A percentile compares a stretch with the other conserved stretches of the same genome.
phyloP scores from a whole-genome alignment of 2,797 vertebrate species.

The Agapornis canus region DNA sequence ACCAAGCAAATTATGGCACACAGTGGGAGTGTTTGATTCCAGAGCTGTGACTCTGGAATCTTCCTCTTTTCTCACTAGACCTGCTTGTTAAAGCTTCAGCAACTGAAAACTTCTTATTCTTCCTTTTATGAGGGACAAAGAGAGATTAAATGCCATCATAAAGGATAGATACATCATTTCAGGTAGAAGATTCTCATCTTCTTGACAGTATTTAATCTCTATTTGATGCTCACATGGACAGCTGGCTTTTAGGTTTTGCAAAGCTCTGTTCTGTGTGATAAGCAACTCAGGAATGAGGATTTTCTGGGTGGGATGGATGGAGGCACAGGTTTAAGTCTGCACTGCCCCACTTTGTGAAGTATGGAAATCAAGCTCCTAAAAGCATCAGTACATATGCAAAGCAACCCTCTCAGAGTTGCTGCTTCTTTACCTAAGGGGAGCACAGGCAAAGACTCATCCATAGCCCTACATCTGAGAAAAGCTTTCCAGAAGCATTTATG shows the following conservation, averaged over 20 bases:
- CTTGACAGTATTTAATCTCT: background rate
- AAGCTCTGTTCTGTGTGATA: background rate
- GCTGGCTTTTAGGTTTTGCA: background rate
- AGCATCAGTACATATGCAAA: background rate
- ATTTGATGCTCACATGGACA: background rate
- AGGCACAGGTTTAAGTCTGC: background rate
- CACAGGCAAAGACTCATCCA: background rate
- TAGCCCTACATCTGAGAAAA: background rate
- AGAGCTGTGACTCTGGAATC: background rate
- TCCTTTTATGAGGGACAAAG: background rate
- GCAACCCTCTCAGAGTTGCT: background rate
- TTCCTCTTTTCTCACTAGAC: background rate
- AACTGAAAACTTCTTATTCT: background rate
- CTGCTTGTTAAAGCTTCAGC: background rate
- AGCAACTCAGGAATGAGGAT: background rate
- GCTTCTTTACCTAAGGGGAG: background rate
- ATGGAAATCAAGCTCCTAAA: accelerated
- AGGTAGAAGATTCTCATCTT: background rate
- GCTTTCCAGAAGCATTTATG: background rate
- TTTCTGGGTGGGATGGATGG: background rate
- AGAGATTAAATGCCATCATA: background rate
- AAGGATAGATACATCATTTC: background rate
- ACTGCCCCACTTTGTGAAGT: background rate
- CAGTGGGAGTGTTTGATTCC: background rate
- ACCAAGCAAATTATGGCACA: accelerated